Evolutionary conservation across 1,140 invertebrate genomes (phyloP), one percentile per base, ranked within the genome.

Genomic region (Gerris buenoi): DNA sequence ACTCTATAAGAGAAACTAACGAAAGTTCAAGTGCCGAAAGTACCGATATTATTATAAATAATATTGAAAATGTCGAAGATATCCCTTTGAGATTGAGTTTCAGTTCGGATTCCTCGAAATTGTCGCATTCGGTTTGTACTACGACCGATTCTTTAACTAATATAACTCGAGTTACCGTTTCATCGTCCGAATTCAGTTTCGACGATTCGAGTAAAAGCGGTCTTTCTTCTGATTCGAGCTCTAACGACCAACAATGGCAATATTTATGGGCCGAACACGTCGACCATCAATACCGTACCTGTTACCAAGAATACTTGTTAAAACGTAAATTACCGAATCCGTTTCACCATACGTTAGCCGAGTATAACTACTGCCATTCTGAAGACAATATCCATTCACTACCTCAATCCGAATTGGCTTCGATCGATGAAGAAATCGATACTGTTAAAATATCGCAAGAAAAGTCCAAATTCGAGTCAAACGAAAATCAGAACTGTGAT

Each of bases 121-220:
- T 77, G 25, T 81, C 78, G 25, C 59, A 27, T 64, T 64, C 66
- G 74, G 83, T 83, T 27, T 76, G 83, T 63, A 78, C 79, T 56
- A 85, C 83, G 1, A 85, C 85, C 2, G 87, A 88, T 76, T 88
- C 87, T 1, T 85, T 88, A 84, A 88, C 87, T 18, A 87, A 88
- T 75, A 85, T 88, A 0, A 88, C 86, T 2, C 83, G 85, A 73
- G 83, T 87, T 71, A 88, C 86, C 1, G 72, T 84, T 59, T 84
- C 82, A 13, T 84, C 83, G 70, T 83, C 82, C 68, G 84, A 85
- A 72, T 80, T 82, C 0, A 82, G 80, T 67, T 84, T 81, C 57
- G 81, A 68, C 23, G 61, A 60, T 60, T 60, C 58, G 3, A 60
- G 58, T 60, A 60, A 25, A 60, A 60, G 58, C 23, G 58, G 58